Base-by-base conservation (phyloP, 2,113 vertebrate genomes). In the Elephantulus edwardii region DNA sequence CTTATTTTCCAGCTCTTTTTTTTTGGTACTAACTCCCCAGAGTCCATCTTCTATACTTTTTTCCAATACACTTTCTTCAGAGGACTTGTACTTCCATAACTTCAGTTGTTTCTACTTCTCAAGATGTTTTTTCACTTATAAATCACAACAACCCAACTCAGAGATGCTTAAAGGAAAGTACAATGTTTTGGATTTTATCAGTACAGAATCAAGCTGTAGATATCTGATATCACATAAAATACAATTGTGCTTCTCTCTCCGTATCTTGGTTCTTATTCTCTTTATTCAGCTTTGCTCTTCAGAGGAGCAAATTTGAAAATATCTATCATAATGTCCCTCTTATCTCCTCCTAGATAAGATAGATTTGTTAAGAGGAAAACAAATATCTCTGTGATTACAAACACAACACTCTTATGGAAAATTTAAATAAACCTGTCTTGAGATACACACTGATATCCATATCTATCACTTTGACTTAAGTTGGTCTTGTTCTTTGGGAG, bases 401-500 rank as follows among this genome's bases (percentile, higher is more conserved):
- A 52, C 11, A 91, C 42, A 80, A 58, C 20, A 71, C 44, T 75
- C 5, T 46, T 46, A 30, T 38, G 3, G 24, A 58, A 64, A 38
- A 11, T 48, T 44, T 4, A 38, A 11, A 14, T 13, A 44, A 35
- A 16, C 28, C 28, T 20, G 8, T 1, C 12, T 2, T 24, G 42
- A 52, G 14, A 12, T 2, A 3, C 1, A 1, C 17, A 20, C 13
- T 64, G 5, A 14, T 64, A 14, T 6, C 20, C 35, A 6, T 33
- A 24, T 78, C 33, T 70, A 1, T 70, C 56, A 24, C 13, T 90
- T 2, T 46, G 10, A 50, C 12, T 26, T 78, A 17, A 28, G 16
- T 26, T 60, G 60, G 33, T 30, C 6, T 0, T 24, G 30, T 60
- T 48, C 75, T 72, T 33, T 87, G n/a, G 17, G 78, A 8, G n/a